These are phyloP conservation scores for Leptinotarsa lineolata DNA, from an alignment of 1,140 invertebrate species.

Conservation along the genomic window DNA sequence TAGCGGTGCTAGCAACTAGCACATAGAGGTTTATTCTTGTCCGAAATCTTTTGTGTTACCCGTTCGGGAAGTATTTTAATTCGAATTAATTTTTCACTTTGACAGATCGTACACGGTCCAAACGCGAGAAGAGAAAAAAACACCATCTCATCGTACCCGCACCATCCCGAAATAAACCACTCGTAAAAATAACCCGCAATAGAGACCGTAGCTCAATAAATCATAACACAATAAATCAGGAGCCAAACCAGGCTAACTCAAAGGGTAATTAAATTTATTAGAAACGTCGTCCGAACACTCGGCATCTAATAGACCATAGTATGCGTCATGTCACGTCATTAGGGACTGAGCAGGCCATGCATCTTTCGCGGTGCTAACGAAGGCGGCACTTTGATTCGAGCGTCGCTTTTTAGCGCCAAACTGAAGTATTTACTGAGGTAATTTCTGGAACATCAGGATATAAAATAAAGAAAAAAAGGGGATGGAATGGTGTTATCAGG, in stretches of 20 bases:
- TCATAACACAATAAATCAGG: conserved; percentile 43
- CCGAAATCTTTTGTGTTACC: background rate
- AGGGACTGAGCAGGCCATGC: conserved; percentile 38
- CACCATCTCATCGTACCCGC: conserved; percentile 17
- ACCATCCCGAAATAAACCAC: conserved; percentile 29
- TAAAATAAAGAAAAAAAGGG: too few species aligned
- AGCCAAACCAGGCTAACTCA: conserved; percentile 35
- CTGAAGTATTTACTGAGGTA: conserved; percentile 3
- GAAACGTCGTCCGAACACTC: conserved; percentile 34
- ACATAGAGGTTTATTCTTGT: background rate
- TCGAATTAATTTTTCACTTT: background rate
- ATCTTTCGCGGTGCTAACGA: conserved; percentile 41
- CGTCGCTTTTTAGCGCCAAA: conserved; percentile 19
- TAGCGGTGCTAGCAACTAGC: background rate
- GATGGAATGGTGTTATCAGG: too few species aligned
- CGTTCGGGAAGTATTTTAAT: background rate
- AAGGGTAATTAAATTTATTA: conserved; percentile 46
- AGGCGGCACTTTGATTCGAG: conserved; percentile 34
- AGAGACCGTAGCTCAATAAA: conserved; percentile 30
- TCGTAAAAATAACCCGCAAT: conserved; percentile 32
- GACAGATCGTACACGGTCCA: background rate
- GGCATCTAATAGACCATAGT: conserved; percentile 38
- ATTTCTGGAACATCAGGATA: background rate
- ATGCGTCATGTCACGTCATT: conserved; percentile 39
- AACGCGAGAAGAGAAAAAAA: background rate